phyloP scores from a whole-genome alignment of 2,888 invertebrate species.

The Boloria selene region DNA sequence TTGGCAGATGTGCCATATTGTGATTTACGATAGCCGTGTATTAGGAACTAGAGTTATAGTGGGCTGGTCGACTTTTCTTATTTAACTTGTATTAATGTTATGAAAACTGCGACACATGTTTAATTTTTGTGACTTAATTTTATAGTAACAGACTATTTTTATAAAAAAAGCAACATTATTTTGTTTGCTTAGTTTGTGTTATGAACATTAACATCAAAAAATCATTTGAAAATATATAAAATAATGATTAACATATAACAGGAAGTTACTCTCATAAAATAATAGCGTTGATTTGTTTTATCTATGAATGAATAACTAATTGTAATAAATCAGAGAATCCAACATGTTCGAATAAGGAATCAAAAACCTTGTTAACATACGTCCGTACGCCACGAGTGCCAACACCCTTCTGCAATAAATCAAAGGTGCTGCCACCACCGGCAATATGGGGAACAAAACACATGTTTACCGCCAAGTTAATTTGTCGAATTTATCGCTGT shows the following conservation, averaged over 20 bases:
- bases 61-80: constrained; percentile 53
- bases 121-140: too few species aligned
- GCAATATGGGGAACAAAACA: constrained; percentile 80
- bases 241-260: too few species aligned
- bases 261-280: too few species aligned
- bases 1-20: constrained; percentile 76
- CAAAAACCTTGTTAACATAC: constrained; percentile 42
- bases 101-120: background rate
- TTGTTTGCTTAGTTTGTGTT: too few species aligned
- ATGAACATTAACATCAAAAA: too few species aligned
- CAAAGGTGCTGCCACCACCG: constrained; percentile 75
- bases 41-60: constrained; percentile 75
- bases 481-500: constrained; percentile 81
- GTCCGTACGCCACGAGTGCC: constrained; percentile 39
- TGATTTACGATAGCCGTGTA: constrained; percentile 77
- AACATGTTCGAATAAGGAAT: constrained; percentile 34
- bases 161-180: too few species aligned
- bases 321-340: constrained; percentile 3
- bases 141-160: too few species aligned
- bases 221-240: too few species aligned
- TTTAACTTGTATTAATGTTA: constrained; percentile 9
- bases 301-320: background rate
- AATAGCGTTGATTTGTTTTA: background rate
- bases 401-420: constrained; percentile 70
- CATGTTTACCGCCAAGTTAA: constrained; percentile 81